Base-by-base conservation (phyloP, 2,113 vertebrate species). In the Archilochus colubris region DNA sequence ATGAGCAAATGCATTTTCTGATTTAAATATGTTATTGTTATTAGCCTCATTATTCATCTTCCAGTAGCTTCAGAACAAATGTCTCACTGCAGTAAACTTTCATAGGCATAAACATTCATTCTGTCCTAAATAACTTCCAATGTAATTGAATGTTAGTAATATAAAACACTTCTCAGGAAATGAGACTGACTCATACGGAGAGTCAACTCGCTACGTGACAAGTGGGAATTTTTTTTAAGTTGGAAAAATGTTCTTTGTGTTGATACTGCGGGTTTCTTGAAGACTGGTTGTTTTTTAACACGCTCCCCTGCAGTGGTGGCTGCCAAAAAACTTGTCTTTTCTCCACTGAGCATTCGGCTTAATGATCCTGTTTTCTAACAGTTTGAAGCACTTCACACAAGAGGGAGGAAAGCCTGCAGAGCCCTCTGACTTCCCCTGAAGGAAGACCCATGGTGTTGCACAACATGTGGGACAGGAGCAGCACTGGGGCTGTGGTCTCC, bases 11-110 rank as follows among this genome's bases (percentile, higher is more conserved):
- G 54, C 63, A 66, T 62, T 88, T 94, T 91, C 91, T 82, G 74
- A 89, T 94, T 93, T 94, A 95, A 94, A 89, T 87, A 57, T 62
- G 76, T 86, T 94, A 92, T 91, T 94, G 84, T 95, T 96, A 94
- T 93, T 94, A 91, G 58, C 59, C 50, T 75, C 79, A 77, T 94
- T 94, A 90, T 93, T 96, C 88, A 89, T 91, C 82, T 95, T 92
- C 63, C 79, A 80, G 62, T 21, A 82, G 67, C 77, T 94, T 80
- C 81, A 73, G 75, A 94, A 82, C 82, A 92, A 93, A 69, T 0
- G 1, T 76, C 87, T 91, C 12, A 0, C 85, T 93, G 88, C 82
- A 77, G 82, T 88, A 83, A 91, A 91, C 64, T 90, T 88, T 90
- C 82, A 63, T 6, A 88, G 85, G 46, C 79, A 88, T 88, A 93